Percentiles rank a stretch among this genome's conserved stretches.
These are phyloP conservation scores for Leptodactylus fallax DNA, from an alignment of 2,797 vertebrate genomes.

Conservation along the genomic window DNA sequence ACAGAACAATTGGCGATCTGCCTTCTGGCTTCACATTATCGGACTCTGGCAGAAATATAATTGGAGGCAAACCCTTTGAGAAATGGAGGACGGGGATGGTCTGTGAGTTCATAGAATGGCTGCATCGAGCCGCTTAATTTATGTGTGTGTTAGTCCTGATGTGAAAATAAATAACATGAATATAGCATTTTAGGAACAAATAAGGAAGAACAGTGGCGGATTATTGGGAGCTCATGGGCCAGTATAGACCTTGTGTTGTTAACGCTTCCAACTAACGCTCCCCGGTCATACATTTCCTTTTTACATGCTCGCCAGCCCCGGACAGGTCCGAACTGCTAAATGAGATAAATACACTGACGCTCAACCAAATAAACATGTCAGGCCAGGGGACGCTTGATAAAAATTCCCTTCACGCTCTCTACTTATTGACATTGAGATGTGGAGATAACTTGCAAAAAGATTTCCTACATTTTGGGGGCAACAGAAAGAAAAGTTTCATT, in stretches of 20 bases:
- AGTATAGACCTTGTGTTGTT: constrained; percentile 47
- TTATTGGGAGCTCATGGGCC: constrained; percentile 36
- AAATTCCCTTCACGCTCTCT: neutral
- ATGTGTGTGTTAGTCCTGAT: constrained; percentile 36
- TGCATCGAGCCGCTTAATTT: constrained; percentile 27
- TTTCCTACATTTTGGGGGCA: neutral
- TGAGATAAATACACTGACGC: constrained; percentile 39
- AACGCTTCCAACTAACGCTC: neutral
- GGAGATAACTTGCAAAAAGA: neutral
- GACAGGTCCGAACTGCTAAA: neutral
- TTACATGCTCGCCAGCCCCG: neutral
- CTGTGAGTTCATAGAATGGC: constrained; percentile 32
- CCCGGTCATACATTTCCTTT: constrained; percentile 20
- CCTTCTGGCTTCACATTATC: constrained; percentile 45
- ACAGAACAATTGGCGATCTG: constrained; percentile 62
- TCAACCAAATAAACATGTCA: constrained; percentile 30
- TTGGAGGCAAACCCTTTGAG: constrained; percentile 40
- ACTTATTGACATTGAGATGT: neutral
- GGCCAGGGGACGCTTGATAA: constrained; percentile 18
- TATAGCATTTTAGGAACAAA: constrained; percentile 36
- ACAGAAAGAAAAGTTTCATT: neutral
- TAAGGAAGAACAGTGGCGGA: constrained; percentile 37
- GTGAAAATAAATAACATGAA: constrained; percentile 56
- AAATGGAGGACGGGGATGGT: constrained; percentile 14
- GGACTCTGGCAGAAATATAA: constrained; percentile 54